A percentile compares a stretch with the other conserved stretches of the same genome.
Evolutionary conservation across 2,797 vertebrate genomes (phyloP).

Genomic region (Clamator glandarius): DNA sequence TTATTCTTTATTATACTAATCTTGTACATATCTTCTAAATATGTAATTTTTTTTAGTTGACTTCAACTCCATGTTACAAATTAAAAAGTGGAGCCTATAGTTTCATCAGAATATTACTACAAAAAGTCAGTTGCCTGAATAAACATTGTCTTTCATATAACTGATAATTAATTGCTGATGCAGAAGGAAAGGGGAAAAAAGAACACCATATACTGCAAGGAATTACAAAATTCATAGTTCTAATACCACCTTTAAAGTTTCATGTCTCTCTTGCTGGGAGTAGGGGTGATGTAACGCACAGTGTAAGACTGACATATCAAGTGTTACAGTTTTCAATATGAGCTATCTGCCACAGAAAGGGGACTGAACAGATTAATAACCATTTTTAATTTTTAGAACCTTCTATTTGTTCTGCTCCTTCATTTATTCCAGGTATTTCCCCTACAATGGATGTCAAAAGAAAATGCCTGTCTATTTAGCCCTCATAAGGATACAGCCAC

Average conservation of each 20-base stretch:
- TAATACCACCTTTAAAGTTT: background rate
- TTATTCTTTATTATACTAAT: background rate
- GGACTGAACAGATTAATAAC: background rate
- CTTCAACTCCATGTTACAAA: background rate
- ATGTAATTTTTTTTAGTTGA: background rate
- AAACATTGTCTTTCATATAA: background rate
- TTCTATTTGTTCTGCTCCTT: background rate
- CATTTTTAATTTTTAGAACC: background rate
- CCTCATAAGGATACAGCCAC: background rate
- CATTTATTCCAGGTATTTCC: background rate
- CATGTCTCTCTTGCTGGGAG: background rate
- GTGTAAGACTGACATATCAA: background rate
- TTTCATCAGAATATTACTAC: background rate
- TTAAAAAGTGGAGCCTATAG: background rate
- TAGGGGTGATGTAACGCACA: background rate
- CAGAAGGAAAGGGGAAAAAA: background rate
- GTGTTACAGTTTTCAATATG: background rate
- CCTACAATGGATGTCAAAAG: fast-evolving
- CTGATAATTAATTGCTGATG: background rate
- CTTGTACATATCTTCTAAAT: background rate
- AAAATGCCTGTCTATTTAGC: background rate
- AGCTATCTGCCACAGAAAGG: background rate
- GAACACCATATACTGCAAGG: background rate
- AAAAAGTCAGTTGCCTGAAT: background rate
- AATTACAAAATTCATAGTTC: background rate